Conservation (phyloP, 2,113 vertebrate species). For the Cyprinodon variegatus region DNA sequence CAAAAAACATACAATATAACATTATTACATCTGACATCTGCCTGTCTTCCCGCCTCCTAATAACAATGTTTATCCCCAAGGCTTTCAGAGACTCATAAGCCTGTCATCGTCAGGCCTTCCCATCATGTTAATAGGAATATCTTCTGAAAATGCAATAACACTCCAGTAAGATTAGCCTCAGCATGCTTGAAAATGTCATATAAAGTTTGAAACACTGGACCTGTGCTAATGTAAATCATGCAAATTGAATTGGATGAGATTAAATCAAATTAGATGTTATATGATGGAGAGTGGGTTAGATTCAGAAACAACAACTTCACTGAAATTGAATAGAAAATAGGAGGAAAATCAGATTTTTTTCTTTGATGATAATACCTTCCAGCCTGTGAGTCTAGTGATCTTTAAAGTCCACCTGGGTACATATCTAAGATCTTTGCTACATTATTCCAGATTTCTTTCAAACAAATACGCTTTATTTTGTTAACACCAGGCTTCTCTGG, state of each 20-base stretch:
- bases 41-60: background rate
- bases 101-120: constrained; percentile 6
- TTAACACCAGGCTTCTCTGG: too few relatives aligned
- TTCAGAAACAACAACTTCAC: background rate
- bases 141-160: background rate
- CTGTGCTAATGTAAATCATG: background rate
- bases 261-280: background rate
- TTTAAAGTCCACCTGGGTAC: constrained; percentile 14
- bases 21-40: constrained; percentile 10
- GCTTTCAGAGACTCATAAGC: background rate
- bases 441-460: too few relatives aligned
- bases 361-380: too few relatives aligned
- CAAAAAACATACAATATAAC: background rate
- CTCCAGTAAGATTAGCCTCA: background rate
- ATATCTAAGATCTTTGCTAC: background rate
- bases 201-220: background rate
- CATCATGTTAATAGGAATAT: constrained; percentile 1
- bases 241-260: background rate
- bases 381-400: background rate
- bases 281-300: background rate
- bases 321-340: too few relatives aligned
- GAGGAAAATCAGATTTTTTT: too few relatives aligned
- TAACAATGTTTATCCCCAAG: background rate
- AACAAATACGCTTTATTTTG: too few relatives aligned
- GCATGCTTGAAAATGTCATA: constrained; percentile 13